phyloP scores from a whole-genome alignment of 2,113 vertebrate genomes.

The Cyanoderma ruficeps region DNA sequence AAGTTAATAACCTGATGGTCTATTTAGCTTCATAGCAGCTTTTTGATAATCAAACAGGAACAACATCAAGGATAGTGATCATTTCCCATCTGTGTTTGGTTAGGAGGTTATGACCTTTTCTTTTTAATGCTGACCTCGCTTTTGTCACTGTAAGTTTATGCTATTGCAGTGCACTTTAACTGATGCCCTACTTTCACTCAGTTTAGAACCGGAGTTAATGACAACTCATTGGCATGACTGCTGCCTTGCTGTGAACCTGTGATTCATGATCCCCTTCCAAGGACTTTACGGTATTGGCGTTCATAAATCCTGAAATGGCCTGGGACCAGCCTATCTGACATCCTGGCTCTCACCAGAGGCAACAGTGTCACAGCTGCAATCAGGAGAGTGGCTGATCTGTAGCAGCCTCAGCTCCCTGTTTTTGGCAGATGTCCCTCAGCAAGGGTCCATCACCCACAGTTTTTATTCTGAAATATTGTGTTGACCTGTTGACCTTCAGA shows the following conservation, averaged over 20 bases:
- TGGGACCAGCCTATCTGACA: slow-evolving; percentile 51
- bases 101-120: slow-evolving; percentile 44
- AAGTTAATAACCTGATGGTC: slow-evolving; percentile 50
- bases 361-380: slow-evolving; percentile 54
- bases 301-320: slow-evolving; percentile 54
- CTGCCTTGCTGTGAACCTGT: slow-evolving; percentile 25
- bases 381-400: slow-evolving; percentile 32
- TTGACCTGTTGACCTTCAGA: slow-evolving; percentile 49
- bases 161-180: slow-evolving; percentile 64
- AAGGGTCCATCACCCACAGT: background rate
- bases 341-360: slow-evolving; percentile 29
- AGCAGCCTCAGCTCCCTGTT: background rate
- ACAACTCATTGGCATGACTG: slow-evolving; percentile 23
- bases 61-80: background rate
- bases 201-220: slow-evolving; percentile 48
- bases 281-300: background rate
- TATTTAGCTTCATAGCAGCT: background rate
- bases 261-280: slow-evolving; percentile 53
- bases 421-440: slow-evolving; percentile 47
- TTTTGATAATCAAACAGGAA: slow-evolving; percentile 53
- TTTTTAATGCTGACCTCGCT: slow-evolving; percentile 53
- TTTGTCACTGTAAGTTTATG: slow-evolving; percentile 54
- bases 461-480: slow-evolving; percentile 33
- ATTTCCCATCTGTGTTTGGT: slow-evolving; percentile 51
- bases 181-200: slow-evolving; percentile 56